A percentile compares a stretch with the other conserved stretches of the same genome.
Evolutionary conservation across 1,140 invertebrate species (phyloP).

Genomic region (Lepidotrigona ventralis): DNA sequence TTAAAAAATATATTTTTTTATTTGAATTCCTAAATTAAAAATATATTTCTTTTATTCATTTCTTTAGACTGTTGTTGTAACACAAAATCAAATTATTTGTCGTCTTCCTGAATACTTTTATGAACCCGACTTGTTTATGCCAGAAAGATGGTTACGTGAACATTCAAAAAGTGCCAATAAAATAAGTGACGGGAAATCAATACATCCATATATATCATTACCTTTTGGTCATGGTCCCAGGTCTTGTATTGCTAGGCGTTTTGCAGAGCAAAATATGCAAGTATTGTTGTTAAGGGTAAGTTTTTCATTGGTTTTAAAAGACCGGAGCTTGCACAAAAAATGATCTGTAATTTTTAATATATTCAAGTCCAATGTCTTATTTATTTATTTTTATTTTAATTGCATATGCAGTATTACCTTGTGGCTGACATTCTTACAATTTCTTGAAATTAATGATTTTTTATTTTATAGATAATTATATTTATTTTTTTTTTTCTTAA

Average conservation of each 20-base stretch:
- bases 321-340: background rate
- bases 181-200: constrained; percentile 77
- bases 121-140: constrained; percentile 85
- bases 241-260: constrained; percentile 91
- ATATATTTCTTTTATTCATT: background rate
- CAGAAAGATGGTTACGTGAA: constrained; percentile 87
- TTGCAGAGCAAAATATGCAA: constrained; percentile 94
- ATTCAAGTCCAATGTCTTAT: background rate
- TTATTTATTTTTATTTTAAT: background rate
- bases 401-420: background rate
- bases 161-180: constrained; percentile 65
- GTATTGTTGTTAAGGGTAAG: constrained; percentile 88
- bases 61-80: constrained; percentile 91
- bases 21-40: background rate
- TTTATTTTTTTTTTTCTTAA: too few species aligned
- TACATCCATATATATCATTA: constrained; percentile 89
- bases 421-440: background rate
- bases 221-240: constrained; percentile 95
- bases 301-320: constrained; percentile 11
- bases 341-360: background rate
- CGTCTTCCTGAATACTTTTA: constrained; percentile 86
- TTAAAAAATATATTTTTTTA: background rate
- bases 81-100: constrained; percentile 91
- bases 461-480: too few species aligned
- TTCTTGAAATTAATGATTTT: background rate